Evolutionary conservation across 2,113 vertebrate species (phyloP), one percentile per base, ranked within the genome.

Genomic region (Nerophis ophidion): DNA sequence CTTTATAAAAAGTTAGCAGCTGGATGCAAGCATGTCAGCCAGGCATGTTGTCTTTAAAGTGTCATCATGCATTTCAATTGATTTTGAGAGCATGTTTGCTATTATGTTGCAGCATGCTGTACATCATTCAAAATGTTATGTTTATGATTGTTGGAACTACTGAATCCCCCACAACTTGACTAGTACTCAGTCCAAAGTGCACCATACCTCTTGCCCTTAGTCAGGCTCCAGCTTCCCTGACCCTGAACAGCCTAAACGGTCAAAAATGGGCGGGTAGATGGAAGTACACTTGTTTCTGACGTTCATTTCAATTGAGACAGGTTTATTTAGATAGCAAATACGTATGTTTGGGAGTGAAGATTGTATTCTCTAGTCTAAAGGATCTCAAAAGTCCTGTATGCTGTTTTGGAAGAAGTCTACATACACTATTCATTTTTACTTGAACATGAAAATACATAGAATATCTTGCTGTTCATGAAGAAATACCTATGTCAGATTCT

Each of bases 1-100:
- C 49, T 54, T 51, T 61, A 45, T n/a, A n/a, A n/a, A 68, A 55
- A 55, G 62, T 53, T 26, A 60, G n/a, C 5, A 53, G 68, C 62
- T 58, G 61, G 64, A 62, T 63, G 48, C 15, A 15, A 34, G 10
- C 8, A 46, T 33, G 17, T 46, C 19, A 5, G 10, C 12, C 6
- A 5, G 10, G 13, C 6, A 19, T 17, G 42, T 40, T n/a, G 8
- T 36, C 35, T 56, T 26, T 42, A 13, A 40, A 48, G 34, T 15
- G 7, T 48, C 61, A 54, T 33, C 52, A 19, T n/a, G 36, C 13
- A 56, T 14, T 7, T 11, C 34, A 47, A 44, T 38, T 56, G 17
- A 40, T 45, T 26, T 49, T 58, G 53, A 67, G n/a, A 51, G 34
- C 11, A 33, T 33, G 12, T 38, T 13, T 19, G 17, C 16, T 19